Percentiles rank a stretch among this genome's conserved stretches.
Conservation (phyloP, 2,113 vertebrate species). For the Ancistrus triradiatus region DNA sequence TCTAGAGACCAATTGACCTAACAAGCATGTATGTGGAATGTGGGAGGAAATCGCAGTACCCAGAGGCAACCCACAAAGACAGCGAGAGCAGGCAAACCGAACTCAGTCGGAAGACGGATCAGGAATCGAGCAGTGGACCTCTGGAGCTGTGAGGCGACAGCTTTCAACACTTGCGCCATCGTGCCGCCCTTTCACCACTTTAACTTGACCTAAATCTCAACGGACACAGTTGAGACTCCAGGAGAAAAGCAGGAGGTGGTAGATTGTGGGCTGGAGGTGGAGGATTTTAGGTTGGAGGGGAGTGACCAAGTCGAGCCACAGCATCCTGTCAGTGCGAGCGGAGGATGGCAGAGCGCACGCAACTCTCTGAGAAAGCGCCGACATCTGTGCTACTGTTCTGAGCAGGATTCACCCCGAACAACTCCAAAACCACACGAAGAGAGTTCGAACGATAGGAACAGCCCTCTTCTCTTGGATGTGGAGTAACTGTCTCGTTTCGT, state of each 20-base stretch:
- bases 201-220: neutral
- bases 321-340: slow-evolving; percentile 12
- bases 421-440: neutral
- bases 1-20: too few species aligned
- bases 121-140: too few species aligned
- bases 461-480: neutral
- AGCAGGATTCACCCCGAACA: neutral
- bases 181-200: neutral
- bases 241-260: neutral
- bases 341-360: neutral
- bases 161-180: too few species aligned
- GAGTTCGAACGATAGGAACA: neutral
- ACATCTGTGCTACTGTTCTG: neutral
- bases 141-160: too few species aligned
- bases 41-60: too few species aligned
- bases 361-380: neutral
- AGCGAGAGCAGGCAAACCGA: too few species aligned
- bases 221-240: neutral
- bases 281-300: neutral
- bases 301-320: neutral
- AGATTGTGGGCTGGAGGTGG: too few species aligned
- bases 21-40: too few species aligned
- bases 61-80: too few species aligned
- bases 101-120: too few species aligned
- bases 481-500: neutral